Evolutionary conservation across 1,140 invertebrate genomes (phyloP).

Genomic region (Trichogramma pretiosum): DNA sequence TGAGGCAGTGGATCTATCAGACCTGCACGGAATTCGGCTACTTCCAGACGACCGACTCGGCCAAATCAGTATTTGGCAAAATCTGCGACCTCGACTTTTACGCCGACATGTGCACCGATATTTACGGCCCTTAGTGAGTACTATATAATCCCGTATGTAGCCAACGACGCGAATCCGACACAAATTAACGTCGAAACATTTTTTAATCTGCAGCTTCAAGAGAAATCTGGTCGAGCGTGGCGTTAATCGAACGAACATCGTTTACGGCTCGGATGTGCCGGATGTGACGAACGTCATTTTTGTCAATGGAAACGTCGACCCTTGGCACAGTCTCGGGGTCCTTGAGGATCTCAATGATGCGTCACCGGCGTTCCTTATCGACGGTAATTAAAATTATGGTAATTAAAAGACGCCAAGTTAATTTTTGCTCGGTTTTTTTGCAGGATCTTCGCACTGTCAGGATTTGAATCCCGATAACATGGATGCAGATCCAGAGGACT

Average conservation of each 20-base stretch:
- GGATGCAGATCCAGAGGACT: slow-evolving; percentile 48
- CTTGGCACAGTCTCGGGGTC: slow-evolving; percentile 56
- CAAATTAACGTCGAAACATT: neutral
- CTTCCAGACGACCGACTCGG: slow-evolving; percentile 62
- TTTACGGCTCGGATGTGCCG: slow-evolving; percentile 52
- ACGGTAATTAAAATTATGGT: slow-evolving; percentile 11
- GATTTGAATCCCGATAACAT: slow-evolving; percentile 53
- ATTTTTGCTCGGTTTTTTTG: no score
- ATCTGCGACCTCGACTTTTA: slow-evolving; percentile 53
- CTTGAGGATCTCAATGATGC: slow-evolving; percentile 43
- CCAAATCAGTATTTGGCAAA: slow-evolving; percentile 56
- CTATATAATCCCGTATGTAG: no score
- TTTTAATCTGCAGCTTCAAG: slow-evolving; percentile 45
- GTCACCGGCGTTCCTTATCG: slow-evolving; percentile 47
- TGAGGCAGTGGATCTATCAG: slow-evolving; percentile 68
- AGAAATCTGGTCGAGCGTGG: slow-evolving; percentile 41
- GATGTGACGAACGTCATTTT: slow-evolving; percentile 54
- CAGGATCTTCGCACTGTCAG: slow-evolving; percentile 65
- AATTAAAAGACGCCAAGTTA: neutral
- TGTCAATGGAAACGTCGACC: slow-evolving; percentile 56
- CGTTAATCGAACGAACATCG: slow-evolving; percentile 49
- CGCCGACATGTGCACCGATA: slow-evolving; percentile 56
- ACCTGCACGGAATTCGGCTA: slow-evolving; percentile 79
- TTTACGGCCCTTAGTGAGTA: slow-evolving; percentile 51
- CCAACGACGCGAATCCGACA: neutral